These are phyloP conservation scores for Drosophila koepferae DNA, from an alignment of 2,888 invertebrate species.

Conservation along the genomic window DNA sequence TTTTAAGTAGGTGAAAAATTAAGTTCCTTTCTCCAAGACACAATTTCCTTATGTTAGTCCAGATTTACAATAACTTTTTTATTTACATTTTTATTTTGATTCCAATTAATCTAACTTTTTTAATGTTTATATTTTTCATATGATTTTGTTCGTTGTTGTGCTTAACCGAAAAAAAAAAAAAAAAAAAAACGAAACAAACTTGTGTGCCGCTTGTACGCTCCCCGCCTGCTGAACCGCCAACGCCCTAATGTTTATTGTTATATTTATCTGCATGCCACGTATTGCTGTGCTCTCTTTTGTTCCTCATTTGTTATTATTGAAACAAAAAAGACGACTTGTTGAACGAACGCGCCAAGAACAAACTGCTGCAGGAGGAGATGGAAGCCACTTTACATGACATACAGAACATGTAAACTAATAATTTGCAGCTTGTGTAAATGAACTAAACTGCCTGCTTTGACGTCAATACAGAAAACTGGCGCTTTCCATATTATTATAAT, in stretches of 20 bases:
- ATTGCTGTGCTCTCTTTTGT: constrained; percentile 29
- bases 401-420: constrained; percentile 95
- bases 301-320: constrained; percentile 53
- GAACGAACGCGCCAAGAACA: constrained; percentile 97
- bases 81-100: constrained; percentile 12
- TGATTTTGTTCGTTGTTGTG: constrained; percentile 70
- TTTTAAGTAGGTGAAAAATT: constrained; percentile 69
- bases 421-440: constrained; percentile 71
- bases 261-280: constrained; percentile 57
- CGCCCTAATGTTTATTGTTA: constrained; percentile 49
- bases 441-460: constrained; percentile 80
- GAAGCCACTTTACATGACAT: constrained; percentile 99
- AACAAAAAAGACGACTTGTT: constrained; percentile 93
- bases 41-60: constrained; percentile 48
- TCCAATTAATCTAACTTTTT: constrained; percentile 34
- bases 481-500: constrained; percentile 79
- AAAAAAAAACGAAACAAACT: constrained; percentile 26
- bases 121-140: constrained; percentile 74
- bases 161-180: constrained; percentile 58
- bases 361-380: constrained; percentile 98
- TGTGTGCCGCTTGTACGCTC: constrained; percentile 61
- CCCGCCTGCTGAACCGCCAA: constrained; percentile 58
- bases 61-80: constrained; percentile 13
- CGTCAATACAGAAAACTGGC: constrained; percentile 77
- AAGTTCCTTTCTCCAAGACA: constrained; percentile 51